phyloP scores from a whole-genome alignment of 2,113 vertebrate species.

The Dryoscopus gambensis region DNA sequence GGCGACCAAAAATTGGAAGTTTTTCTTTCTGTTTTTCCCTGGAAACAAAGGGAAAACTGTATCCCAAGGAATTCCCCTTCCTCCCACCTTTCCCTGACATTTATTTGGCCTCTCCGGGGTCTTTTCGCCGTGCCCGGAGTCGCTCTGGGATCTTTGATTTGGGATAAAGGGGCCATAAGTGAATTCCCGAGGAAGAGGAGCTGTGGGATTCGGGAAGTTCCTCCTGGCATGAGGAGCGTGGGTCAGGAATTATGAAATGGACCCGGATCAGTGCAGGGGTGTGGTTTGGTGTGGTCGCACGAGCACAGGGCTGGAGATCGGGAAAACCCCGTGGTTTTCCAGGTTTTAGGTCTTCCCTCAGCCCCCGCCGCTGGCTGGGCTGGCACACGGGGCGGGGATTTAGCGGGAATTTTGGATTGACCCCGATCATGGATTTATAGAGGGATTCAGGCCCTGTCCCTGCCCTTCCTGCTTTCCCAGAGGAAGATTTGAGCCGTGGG shows the following conservation, averaged over 20 bases:
- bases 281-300: rapidly evolving
- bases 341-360: not conserved
- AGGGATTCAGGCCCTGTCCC: not conserved
- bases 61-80: not conserved
- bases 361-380: not conserved
- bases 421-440: not conserved
- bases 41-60: not conserved
- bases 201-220: not conserved
- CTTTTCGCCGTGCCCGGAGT: not conserved
- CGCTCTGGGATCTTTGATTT: not conserved
- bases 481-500: rapidly evolving
- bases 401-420: not conserved
- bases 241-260: not conserved
- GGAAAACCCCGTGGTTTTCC: not conserved
- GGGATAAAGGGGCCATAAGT: not conserved
- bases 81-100: not conserved
- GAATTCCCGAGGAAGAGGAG: not conserved
- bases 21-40: not conserved
- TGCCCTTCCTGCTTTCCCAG: not conserved
- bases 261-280: not conserved
- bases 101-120: not conserved
- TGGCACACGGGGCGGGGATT: not conserved
- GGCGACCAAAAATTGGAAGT: not conserved
- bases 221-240: not conserved
- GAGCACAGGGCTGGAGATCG: not conserved